These are phyloP conservation scores for Misgurnus anguillicaudatus DNA, from an alignment of 2,113 vertebrate species.

Conservation along the genomic window DNA sequence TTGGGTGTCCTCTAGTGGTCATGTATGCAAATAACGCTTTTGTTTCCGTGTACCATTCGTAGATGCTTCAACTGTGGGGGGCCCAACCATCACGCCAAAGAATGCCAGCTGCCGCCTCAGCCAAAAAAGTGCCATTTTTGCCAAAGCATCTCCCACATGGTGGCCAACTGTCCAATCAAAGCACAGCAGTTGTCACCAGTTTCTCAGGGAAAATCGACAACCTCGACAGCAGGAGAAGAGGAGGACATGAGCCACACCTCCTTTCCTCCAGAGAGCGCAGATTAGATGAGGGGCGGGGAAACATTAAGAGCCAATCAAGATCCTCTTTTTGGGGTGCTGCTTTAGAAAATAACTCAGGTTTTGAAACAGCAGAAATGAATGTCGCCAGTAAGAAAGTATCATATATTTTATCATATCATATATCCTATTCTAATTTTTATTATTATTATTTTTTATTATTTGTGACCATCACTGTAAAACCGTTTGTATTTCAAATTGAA, in stretches of 20 bases:
- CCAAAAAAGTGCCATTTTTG: constrained; percentile 93
- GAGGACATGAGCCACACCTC: constrained; percentile 69
- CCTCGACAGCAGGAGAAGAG: constrained; percentile 71
- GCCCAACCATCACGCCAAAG: constrained; percentile 90
- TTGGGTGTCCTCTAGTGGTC: constrained; percentile 56
- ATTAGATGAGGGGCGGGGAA: constrained; percentile 68
- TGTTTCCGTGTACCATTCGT: not conserved
- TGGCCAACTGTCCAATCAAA: constrained; percentile 83
- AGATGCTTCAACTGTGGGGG: constrained; percentile 93
- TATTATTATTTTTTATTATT: not conserved
- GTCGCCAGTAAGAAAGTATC: constrained; percentile 8
- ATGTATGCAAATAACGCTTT: not conserved
- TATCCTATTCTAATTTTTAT: not conserved
- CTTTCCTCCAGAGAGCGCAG: constrained; percentile 71
- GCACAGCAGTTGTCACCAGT: constrained; percentile 75
- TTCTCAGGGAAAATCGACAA: constrained; percentile 77
- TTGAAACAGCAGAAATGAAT: constrained; percentile 46
- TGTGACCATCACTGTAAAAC: not conserved
- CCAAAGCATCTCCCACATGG: constrained; percentile 89
- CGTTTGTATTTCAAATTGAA: not conserved
- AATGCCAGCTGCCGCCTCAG: constrained; percentile 90
- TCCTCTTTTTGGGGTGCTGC: constrained; percentile 49
- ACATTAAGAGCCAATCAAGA: constrained; percentile 48
- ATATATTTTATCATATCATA: not conserved
- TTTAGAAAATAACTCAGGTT: constrained; percentile 59